These are phyloP conservation scores for Lota lota DNA, from an alignment of 2,113 vertebrate species.

Conservation along the genomic window DNA sequence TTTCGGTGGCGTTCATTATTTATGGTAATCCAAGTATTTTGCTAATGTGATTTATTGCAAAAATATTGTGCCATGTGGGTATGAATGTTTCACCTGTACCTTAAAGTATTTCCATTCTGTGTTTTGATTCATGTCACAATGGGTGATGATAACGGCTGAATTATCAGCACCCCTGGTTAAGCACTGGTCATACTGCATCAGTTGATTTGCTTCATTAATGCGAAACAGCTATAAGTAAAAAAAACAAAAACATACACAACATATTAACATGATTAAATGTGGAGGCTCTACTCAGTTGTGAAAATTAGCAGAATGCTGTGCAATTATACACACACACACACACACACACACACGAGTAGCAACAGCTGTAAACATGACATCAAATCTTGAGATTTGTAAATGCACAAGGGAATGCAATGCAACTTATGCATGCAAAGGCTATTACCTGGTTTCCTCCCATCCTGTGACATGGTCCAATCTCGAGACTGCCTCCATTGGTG, in stretches of 20 bases:
- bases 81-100: slow-evolving; percentile 69
- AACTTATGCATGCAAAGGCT: background rate
- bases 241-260: background rate
- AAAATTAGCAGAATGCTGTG: background rate
- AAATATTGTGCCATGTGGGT: background rate
- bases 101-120: slow-evolving; percentile 96
- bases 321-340: too few species aligned
- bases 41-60: background rate
- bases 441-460: slow-evolving; percentile 98
- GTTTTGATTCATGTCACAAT: slow-evolving; percentile 88
- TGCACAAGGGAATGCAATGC: too few species aligned
- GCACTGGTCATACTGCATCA: slow-evolving; percentile 98
- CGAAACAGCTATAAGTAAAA: slow-evolving; percentile 83
- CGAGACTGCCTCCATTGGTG: slow-evolving; percentile 88
- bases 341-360: too few species aligned
- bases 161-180: slow-evolving; percentile 84
- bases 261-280: background rate
- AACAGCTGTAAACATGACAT: too few species aligned
- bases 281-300: background rate
- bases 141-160: slow-evolving; percentile 84
- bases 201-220: slow-evolving; percentile 94
- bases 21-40: too few species aligned
- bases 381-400: too few species aligned
- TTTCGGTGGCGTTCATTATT: too few species aligned
- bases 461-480: slow-evolving; percentile 91